These are phyloP conservation scores for Enteromius thamalakanensis DNA, from an alignment of 2,797 vertebrate genomes.

Conservation along the genomic window DNA sequence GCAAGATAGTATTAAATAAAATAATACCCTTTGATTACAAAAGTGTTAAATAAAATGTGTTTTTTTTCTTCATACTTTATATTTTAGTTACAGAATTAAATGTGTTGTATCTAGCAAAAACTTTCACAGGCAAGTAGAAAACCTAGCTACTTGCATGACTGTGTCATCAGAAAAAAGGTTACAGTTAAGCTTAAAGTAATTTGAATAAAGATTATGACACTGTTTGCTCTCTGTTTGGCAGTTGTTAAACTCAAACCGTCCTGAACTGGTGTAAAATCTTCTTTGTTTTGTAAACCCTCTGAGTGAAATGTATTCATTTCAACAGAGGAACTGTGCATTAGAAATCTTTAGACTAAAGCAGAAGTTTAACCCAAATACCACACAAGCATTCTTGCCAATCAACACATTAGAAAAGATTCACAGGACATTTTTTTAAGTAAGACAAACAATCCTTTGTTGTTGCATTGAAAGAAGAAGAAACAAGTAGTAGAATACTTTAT, in stretches of 20 bases:
- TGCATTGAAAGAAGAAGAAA: constrained; percentile 27
- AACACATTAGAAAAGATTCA: background rate
- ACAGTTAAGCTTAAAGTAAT: background rate
- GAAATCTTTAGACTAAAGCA: constrained; percentile 4
- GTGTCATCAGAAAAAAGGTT: background rate
- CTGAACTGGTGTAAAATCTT: constrained; percentile 1
- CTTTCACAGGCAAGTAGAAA: background rate
- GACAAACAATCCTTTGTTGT: constrained; percentile 18
- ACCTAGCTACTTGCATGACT: background rate
- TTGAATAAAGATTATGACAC: constrained; percentile 2
- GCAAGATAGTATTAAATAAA: no score
- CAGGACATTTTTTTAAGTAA: constrained; percentile 30
- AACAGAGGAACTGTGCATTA: constrained; percentile 35
- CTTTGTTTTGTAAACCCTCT: constrained; percentile 25
- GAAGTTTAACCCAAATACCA: constrained; percentile 27
- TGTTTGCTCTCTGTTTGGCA: background rate
- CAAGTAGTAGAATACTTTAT: background rate
- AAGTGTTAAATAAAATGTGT: background rate
- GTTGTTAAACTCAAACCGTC: constrained; percentile 25
- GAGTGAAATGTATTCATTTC: constrained; percentile 30
- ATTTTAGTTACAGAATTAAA: no score
- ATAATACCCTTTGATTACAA: no score
- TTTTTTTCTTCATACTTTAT: no score
- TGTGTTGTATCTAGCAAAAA: no score
- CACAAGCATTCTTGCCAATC: background rate